Base-by-base conservation (phyloP, 1,140 invertebrate species). In the Drosophila oshimai region DNA sequence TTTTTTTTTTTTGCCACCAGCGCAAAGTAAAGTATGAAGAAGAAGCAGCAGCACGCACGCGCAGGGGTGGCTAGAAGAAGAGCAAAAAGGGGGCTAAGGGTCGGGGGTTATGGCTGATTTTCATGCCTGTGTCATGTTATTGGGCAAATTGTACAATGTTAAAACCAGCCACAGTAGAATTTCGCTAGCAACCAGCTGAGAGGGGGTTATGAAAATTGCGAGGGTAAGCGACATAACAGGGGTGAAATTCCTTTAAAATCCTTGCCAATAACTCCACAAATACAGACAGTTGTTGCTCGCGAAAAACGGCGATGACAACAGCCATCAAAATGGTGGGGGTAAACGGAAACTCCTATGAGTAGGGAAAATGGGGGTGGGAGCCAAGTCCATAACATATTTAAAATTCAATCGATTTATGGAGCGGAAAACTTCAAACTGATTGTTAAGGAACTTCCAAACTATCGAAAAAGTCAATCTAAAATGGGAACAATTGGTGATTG, bases 121-220 rank as follows among this genome's bases (percentile, higher is more conserved):
- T 83, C 74, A 73, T 80, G 76, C 74, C 54, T 55, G 68, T 80
- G 80, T 76, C 80, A 74, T 87, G 80, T 86, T 87, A 80, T 87
- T 86, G 81, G 84, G 76, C 75, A 80, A 86, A 87, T 86, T 87
- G 75, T 86, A 87, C 80, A 87, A 73, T 75, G 79, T 78, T 84
- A 45, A 49, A 74, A 49, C 53, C 50, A 49, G 61, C 44, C 64
- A 65, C 60, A 33, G 34, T 31, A 24, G 39, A 50, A 50, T 65
- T 65, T 49, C 12, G 41, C 41, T 22, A 15, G 28, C 24, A 29
- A 41, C 45, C 9, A 15, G 33, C 34, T 22, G 22, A 10, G 42
- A n/a, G 45, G 18, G 20, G 15, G 33, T 29, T 57, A 57, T 57
- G 47, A 17, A 22, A 10, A 20, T 24, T 10, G 18, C 31, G 12